Base-by-base conservation (phyloP, 2,113 vertebrate genomes). In the Phrynosoma blainvillii region DNA sequence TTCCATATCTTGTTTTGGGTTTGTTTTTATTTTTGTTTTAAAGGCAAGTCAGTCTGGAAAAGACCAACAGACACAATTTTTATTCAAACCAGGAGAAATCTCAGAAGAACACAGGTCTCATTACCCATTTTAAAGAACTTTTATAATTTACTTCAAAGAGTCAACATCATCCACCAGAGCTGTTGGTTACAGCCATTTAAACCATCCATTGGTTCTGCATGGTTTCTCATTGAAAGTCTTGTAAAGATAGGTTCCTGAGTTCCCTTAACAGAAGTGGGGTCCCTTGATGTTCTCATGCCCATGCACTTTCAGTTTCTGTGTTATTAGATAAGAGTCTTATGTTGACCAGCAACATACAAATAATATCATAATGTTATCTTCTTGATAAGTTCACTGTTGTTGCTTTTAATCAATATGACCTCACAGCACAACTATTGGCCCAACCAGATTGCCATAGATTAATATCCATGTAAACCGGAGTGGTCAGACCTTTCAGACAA, bases 401-500 rank as follows among this genome's bases (percentile, higher is more conserved):
- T 70, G 52, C 40, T 59, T 65, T 65, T 70, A 9, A 78, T 78
- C 70, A 20, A 12, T 40, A 85, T 7, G n/a, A 59, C 20, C 40
- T 86, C 52, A 8, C 0, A 1, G 36, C 0, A 1, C 36, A 82
- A 42, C 4, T 1, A 54, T 92, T 87, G 92, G 87, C 80, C 92
- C 94, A 92, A 91, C 91, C 86, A 90, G 93, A 87, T 16, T 4
- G 66, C 3, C 85, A 0, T 0, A 0, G 2, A 11, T 36, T 16
- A 62, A 2, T 66, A 71, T 14, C 1, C n/a, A 2, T 0, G 30
- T 42, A 25, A 2, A 14, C 71, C 12, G 3, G 0, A 3, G 87
- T 92, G 84, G 88, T 13, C 76, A 82, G 6, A 25, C 14, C 5
- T 73, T 88, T 96, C 96, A 98, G 80, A 97, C 96, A 0, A 96